A percentile compares a stretch with the other conserved stretches of the same genome.
phyloP scores from a whole-genome alignment of 37 sponge, comb jelly and placozoan genomes.

The Chondrilla cf. caribensis region DNA sequence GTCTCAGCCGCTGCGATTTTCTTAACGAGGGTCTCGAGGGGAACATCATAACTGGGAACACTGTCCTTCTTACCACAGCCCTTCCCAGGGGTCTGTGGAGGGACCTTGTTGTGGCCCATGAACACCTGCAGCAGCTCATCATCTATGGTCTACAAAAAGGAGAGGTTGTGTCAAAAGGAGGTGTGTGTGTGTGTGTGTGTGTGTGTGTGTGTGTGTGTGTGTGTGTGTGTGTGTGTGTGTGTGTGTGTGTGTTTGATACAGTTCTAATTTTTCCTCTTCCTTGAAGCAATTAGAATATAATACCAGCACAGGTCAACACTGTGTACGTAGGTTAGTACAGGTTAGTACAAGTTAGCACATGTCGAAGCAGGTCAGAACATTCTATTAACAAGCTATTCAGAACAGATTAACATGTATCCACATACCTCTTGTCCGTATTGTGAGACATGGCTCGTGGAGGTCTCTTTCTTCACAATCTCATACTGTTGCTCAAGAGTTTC shows the following conservation, averaged over 20 bases:
- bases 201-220: too few species aligned
- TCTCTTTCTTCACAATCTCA: conserved; percentile 61
- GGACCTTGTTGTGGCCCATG: conserved; percentile 22
- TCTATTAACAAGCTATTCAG: neutral
- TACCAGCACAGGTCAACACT: too few species aligned
- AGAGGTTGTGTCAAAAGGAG: neutral
- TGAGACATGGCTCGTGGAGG: conserved; percentile 60
- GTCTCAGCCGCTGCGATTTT: conserved; percentile 23
- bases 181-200: neutral
- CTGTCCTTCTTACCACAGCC: conserved; percentile 10
- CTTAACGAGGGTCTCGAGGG: conserved; percentile 45
- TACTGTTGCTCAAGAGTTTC: conserved; percentile 66
- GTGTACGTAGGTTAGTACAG: too few species aligned
- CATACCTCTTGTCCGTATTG: conserved; percentile 72
- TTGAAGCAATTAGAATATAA: too few species aligned
- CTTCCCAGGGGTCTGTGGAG: conserved; percentile 15
- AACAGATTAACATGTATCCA: too few species aligned
- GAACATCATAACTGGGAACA: conserved; percentile 54
- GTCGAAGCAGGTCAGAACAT: too few species aligned
- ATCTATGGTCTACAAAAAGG: conserved; percentile 9
- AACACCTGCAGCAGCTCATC: conserved; percentile 25
- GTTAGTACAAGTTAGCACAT: too few species aligned
- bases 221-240: too few species aligned
- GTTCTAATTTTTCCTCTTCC: too few species aligned
- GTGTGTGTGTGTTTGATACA: too few species aligned